phyloP scores from a whole-genome alignment of 2,888 invertebrate species.

The Monopis laevigella region DNA sequence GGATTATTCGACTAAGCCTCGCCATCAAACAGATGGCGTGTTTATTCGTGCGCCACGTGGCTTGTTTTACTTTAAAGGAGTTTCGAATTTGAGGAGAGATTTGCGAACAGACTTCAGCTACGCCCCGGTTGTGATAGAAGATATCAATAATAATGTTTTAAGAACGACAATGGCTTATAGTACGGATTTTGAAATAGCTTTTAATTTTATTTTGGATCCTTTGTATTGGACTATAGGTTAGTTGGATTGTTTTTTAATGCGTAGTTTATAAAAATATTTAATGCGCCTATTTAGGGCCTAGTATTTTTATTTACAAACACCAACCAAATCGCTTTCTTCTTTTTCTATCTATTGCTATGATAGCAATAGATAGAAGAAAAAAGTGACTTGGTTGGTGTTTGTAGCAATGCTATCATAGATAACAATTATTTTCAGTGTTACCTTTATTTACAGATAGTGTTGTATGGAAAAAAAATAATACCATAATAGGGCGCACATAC shows the following conservation, averaged over 20 bases:
- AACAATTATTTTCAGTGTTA: too few relatives aligned
- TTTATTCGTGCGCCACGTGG: constrained; percentile 36
- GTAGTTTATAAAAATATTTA: too few relatives aligned
- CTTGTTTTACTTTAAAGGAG: constrained; percentile 15
- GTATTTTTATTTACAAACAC: too few relatives aligned
- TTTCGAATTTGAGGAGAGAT: not conserved
- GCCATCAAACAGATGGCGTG: constrained; percentile 26
- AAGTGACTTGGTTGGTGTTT: too few relatives aligned
- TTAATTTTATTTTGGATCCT: constrained; percentile 27
- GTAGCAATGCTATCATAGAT: too few relatives aligned
- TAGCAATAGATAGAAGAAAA: too few relatives aligned
- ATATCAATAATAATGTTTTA: constrained; percentile 25
- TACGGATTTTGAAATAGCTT: constrained; percentile 38
- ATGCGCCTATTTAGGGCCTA: too few relatives aligned
- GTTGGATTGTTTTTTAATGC: too few relatives aligned
- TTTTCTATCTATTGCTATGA: too few relatives aligned
- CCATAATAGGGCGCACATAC: not conserved
- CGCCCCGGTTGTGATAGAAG: constrained; percentile 22
- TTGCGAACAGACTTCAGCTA: not conserved
- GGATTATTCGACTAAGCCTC: constrained; percentile 15
- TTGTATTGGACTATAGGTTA: constrained; percentile 27
- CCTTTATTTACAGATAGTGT: constrained; percentile 1
- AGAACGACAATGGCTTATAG: constrained; percentile 35
- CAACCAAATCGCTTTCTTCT: too few relatives aligned
- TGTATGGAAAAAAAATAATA: not conserved